Conservation (phyloP, 2,797 vertebrate genomes). For the Amphiprion clarkii region DNA sequence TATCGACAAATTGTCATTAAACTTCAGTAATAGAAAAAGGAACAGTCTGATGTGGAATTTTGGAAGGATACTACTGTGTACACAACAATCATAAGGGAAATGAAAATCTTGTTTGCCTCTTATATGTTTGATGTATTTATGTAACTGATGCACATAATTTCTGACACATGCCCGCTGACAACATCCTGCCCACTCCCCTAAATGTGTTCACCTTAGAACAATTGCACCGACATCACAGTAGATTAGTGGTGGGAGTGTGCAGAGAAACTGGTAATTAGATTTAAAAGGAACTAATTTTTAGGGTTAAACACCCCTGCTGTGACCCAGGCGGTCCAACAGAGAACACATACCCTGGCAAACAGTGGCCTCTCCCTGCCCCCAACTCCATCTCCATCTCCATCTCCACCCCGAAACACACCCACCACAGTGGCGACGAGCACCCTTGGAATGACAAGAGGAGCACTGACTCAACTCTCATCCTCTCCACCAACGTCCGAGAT, state of each 20-base stretch:
- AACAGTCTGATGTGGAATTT: too few species aligned
- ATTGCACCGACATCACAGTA: conserved; percentile 44
- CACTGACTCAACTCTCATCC: conserved; percentile 65
- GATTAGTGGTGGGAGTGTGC: conserved; percentile 53
- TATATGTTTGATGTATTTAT: neutral
- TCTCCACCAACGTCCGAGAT: conserved; percentile 56
- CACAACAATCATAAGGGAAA: too few species aligned
- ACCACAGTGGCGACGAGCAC: conserved; percentile 24
- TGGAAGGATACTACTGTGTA: too few species aligned
- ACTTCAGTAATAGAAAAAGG: too few species aligned
- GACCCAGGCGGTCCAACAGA: conserved; percentile 60
- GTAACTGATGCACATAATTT: neutral
- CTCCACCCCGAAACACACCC: conserved; percentile 37
- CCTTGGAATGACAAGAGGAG: conserved; percentile 51
- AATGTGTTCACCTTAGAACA: conserved; percentile 38
- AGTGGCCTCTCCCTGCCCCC: conserved; percentile 46
- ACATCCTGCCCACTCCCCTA: neutral
- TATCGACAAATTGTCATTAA: too few species aligned
- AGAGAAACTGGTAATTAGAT: conserved; percentile 61
- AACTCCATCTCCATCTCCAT: neutral
- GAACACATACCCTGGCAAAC: conserved; percentile 78
- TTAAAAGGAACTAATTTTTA: conserved; percentile 61
- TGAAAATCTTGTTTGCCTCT: neutral
- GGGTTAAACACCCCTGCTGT: conserved; percentile 76
- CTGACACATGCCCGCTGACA: neutral